Evolutionary conservation across 2,113 vertebrate genomes (phyloP).

Genomic region (Indri indri): DNA sequence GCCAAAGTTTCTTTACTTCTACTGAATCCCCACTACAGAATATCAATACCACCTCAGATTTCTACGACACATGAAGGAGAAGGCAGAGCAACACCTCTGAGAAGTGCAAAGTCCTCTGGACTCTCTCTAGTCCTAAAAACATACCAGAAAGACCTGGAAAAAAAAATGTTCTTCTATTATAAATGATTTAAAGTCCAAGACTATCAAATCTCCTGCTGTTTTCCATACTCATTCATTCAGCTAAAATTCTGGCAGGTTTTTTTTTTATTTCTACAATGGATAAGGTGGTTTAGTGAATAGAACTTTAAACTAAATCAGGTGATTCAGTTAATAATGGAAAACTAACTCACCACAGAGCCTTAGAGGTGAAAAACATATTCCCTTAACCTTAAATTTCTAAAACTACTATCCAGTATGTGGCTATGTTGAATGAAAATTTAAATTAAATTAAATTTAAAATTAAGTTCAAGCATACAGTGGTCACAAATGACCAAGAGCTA

Average conservation of each 20-base stretch:
- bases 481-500: neutral
- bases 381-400: neutral
- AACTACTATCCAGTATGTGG: neutral
- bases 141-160: neutral
- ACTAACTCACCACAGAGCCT: neutral
- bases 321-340: neutral
- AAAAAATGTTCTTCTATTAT: neutral
- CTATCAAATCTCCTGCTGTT: neutral
- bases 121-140: neutral
- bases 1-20: neutral
- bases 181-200: slow-evolving; percentile 11
- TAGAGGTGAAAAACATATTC: neutral
- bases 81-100: neutral
- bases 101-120: neutral
- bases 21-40: neutral
- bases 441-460: slow-evolving; percentile 19
- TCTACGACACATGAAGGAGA: neutral
- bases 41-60: neutral
- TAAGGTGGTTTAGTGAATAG: neutral
- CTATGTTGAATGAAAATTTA: neutral
- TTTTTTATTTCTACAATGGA: neutral
- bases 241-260: neutral
- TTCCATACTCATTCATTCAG: neutral
- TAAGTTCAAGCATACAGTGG: neutral
- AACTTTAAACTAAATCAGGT: neutral